Conservation (phyloP, 2,888 invertebrate genomes). For the Suillia variegata region DNA sequence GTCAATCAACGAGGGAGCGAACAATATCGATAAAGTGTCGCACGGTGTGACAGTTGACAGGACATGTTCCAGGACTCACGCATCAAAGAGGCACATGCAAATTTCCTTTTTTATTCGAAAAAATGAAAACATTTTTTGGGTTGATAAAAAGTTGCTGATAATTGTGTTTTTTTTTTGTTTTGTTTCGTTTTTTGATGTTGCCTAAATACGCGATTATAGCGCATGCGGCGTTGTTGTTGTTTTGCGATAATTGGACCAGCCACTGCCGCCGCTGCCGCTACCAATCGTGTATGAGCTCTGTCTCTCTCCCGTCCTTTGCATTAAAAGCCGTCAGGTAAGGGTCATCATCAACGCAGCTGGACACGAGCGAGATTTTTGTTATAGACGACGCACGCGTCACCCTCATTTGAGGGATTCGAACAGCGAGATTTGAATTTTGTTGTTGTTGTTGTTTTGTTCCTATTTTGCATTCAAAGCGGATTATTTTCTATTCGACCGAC, state of each 20-base stretch:
- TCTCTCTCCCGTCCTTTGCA: no score
- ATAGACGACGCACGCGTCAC: conserved; percentile 11
- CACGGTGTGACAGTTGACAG: conserved; percentile 37
- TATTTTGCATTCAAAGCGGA: conserved; percentile 50
- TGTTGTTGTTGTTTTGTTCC: background rate
- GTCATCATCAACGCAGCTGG: conserved; percentile 13
- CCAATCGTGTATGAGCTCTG: no score
- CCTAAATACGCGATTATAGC: conserved; percentile 19
- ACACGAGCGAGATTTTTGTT: background rate
- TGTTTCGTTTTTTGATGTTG: conserved; percentile 15
- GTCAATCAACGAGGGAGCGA: conserved; percentile 46
- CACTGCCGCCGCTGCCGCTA: no score
- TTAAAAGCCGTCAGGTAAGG: background rate
- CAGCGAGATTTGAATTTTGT: background rate
- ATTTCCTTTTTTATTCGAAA: conserved; percentile 29
- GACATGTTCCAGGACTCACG: conserved; percentile 14
- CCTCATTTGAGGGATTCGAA: conserved; percentile 3
- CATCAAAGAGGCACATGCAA: conserved; percentile 38
- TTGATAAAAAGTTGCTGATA: conserved; percentile 36
- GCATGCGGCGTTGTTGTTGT: conserved; percentile 16
- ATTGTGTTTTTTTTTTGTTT: conserved; percentile 31
- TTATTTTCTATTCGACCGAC: conserved; percentile 43
- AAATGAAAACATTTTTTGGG: conserved; percentile 18
- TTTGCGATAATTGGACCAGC: conserved; percentile 1
- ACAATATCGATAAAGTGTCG: background rate